These are phyloP conservation scores for Drosophila takahashii DNA, from an alignment of 1,140 invertebrate genomes.

Conservation along the genomic window DNA sequence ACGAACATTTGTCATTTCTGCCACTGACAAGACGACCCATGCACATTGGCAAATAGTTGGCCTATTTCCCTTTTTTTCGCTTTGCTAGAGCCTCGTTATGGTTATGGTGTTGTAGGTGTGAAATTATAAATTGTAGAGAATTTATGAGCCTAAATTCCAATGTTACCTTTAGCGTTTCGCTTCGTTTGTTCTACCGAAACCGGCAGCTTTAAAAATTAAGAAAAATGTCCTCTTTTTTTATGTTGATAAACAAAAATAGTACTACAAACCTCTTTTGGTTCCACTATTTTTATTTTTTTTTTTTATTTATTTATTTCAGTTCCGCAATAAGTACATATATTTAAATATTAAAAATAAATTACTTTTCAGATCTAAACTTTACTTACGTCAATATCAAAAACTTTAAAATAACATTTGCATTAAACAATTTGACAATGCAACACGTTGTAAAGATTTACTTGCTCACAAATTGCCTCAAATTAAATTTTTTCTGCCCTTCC, in stretches of 20 bases:
- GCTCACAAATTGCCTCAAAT: conserved; percentile 39
- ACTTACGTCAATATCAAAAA: too few species aligned
- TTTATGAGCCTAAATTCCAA: conserved; percentile 69
- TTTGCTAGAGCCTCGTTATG: conserved; percentile 52
- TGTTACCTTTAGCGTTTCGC: conserved; percentile 23
- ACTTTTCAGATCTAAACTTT: too few species aligned
- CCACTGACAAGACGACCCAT: conserved; percentile 67
- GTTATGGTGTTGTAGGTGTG: conserved; percentile 55
- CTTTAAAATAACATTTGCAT: too few species aligned
- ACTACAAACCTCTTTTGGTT: too few species aligned
- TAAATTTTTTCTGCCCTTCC: conserved; percentile 14
- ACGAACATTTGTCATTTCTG: conserved; percentile 73
- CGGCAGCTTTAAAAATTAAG: too few species aligned
- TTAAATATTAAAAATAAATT: too few species aligned
- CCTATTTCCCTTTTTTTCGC: conserved; percentile 34
- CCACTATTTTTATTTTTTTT: too few species aligned
- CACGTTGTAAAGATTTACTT: conserved; percentile 34
- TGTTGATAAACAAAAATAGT: too few species aligned
- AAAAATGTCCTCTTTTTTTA: too few species aligned
- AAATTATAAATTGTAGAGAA: conserved; percentile 76
- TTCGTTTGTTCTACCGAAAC: too few species aligned
- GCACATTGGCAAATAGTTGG: conserved; percentile 80
- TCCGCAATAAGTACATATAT: too few species aligned
- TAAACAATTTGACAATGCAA: neutral
- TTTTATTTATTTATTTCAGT: too few species aligned